Evolutionary conservation across 2,797 vertebrate species (phyloP), one percentile per base, ranked within the genome.

Genomic region (Gymnodraco acuticeps): DNA sequence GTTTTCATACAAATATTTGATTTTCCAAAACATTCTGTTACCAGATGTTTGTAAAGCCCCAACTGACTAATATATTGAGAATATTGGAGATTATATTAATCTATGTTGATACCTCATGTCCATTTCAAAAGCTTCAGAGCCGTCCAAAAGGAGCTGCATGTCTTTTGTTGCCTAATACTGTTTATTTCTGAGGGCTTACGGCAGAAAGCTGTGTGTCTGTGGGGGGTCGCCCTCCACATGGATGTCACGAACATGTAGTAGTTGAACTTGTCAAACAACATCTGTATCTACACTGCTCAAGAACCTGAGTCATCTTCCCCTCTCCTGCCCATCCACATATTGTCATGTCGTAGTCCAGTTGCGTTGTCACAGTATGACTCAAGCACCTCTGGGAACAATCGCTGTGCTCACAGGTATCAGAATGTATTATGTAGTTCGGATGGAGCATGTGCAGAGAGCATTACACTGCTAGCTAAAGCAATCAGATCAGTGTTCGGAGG

Each of bases 181-280:
- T 64, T 43, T 61, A 4, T 48, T 67, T 46, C 45, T 61, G 7
- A 50, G 66, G n/a, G 46, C n/a, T 23, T n/a, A 42, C 52, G 68
- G 31, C 42, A 51, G 33, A 46, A 54, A 8, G 15, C 47, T 23
- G 8, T 58, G 59, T 64, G 14, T 42, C 15, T 52, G 20, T 15
- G 10, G n/a, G 23, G 50, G 60, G 51, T 46, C 64, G 15, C 23
- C 10, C 42, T 61, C 68, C 51, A 9, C 5, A 10, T 52, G 38
- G 20, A 66, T 51, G 63, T 62, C 59, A 43, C 55, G 70, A 73
- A 51, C 72, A 82, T 64, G 76, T 68, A 64, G 64, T 80, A 80
- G 72, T 83, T 87, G 43, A 85, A 77, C 65, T 73, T 85, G 88
- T 87, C 79, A 88, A 90, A 86, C 73, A 87, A 54, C 65, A 78